Base-by-base conservation (phyloP, 2,888 invertebrate genomes). In the Drosophila kuntzei region DNA sequence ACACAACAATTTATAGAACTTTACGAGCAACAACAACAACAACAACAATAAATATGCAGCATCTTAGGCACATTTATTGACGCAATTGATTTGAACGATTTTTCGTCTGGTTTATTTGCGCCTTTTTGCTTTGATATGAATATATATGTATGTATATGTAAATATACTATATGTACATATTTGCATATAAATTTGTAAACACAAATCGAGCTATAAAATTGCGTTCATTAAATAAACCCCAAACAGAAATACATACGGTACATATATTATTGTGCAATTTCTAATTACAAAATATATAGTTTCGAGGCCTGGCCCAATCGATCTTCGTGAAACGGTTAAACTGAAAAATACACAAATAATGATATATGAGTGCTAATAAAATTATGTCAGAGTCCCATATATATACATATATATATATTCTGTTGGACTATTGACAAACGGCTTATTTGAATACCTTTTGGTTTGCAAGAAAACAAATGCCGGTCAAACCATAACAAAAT, bases 61-160 rank as follows among this genome's bases (percentile, higher is more conserved):
- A 66, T 75, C 66, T 85, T 70, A 62, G 53, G 39, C 54, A 74
- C 62, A 83, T 80, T 80, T 81, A 89, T 87, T 84, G 89, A 89
- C 84, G 84, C 82, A 84, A 84, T 84, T 79, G 88, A 87, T 89
- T 83, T 80, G 58, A 72, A 71, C 51, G 57, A 51, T 59, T 55
- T 73, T 60, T 67, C 57, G 53, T 60, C 55, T 65, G 68, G 58
- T 79, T 82, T 71, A 67, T 78, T 61, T 81, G 61, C 57, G 71
- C 71, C 65, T 79, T 85, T 81, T 61, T 46, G 39, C 60, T 58
- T 65, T 61, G 53, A 65, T 63, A 46, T 55, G 60, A 47, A 61
- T 44, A 58, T 12, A 25, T 11, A 43, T 37, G 11, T 32, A 25
- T 49, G 41, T 27, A 29, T 51, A 55, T 36, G 39, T 14, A 27